Evolutionary conservation across 2,797 vertebrate genomes (phyloP).

Genomic region (Crypturellus tataupa): DNA sequence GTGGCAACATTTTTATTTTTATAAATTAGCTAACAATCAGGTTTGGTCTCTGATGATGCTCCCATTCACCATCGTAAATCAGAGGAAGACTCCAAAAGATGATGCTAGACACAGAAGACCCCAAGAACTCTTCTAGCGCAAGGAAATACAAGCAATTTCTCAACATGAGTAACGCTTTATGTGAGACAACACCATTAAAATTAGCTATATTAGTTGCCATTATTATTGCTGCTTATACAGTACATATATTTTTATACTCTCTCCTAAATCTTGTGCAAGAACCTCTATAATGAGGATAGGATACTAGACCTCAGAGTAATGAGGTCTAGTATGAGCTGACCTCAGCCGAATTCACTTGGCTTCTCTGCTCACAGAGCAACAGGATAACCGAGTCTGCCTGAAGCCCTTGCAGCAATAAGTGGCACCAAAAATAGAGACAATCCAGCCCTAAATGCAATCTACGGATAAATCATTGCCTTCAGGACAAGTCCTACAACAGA

Average conservation of each 20-base stretch:
- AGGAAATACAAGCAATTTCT: not conserved
- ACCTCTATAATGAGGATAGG: too few relatives aligned
- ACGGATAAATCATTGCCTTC: not conserved
- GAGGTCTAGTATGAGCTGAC: too few relatives aligned
- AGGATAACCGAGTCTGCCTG: accelerated
- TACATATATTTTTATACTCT: not conserved
- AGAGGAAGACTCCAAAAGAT: not conserved
- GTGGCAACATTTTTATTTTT: not conserved
- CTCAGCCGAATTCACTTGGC: not conserved
- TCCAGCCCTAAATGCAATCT: not conserved
- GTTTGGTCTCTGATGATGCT: not conserved
- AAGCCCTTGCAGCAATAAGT: not conserved
- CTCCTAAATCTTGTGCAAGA: not conserved
- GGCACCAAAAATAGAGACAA: not conserved
- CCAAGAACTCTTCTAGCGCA: not conserved
- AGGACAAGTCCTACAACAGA: not conserved
- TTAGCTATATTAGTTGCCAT: not conserved
- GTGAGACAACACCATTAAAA: not conserved
- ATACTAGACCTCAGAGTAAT: too few relatives aligned
- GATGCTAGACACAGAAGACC: not conserved
- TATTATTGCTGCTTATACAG: not conserved
- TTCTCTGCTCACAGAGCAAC: accelerated
- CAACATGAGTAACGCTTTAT: not conserved
- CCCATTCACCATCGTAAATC: not conserved
- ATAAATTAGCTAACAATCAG: accelerated